A percentile compares a stretch with the other conserved stretches of the same genome.
phyloP scores from a whole-genome alignment of 2,797 vertebrate species.

The Hylomyscus alleni region DNA sequence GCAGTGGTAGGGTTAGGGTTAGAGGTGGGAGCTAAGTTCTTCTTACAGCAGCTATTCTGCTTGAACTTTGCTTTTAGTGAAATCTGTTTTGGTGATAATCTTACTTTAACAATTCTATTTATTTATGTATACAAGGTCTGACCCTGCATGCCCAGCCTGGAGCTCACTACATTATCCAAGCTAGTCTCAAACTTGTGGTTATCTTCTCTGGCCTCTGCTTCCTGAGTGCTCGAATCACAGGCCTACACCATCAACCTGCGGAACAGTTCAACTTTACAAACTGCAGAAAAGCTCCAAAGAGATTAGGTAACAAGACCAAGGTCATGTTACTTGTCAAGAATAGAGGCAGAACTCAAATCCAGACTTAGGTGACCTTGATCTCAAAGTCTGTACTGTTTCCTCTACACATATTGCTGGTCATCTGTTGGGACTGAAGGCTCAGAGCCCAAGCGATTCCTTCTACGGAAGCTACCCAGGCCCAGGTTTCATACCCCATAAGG shows the following conservation, averaged over 20 bases:
- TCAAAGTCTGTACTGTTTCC: conserved; percentile 35
- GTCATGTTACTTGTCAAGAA: background rate
- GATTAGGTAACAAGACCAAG: conserved; percentile 45
- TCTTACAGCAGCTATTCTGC: background rate
- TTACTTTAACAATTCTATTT: conserved; percentile 54
- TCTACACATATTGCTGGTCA: background rate
- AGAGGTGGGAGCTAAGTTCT: background rate
- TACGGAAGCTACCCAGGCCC: background rate
- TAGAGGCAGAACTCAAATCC: conserved; percentile 43
- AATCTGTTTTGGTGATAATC: conserved; percentile 58
- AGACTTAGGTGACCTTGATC: background rate
- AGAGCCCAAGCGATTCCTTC: background rate
- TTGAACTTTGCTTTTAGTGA: conserved; percentile 63
- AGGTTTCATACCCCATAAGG: background rate
- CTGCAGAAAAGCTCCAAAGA: conserved; percentile 17
- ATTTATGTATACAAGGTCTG: background rate
- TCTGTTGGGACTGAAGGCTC: conserved; percentile 1
- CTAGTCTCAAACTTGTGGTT: background rate
- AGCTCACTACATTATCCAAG: background rate
- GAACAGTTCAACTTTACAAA: conserved; percentile 65
- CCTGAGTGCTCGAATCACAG: background rate
- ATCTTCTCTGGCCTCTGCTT: background rate
- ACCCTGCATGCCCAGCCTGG: background rate
- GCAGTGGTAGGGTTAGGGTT: background rate
- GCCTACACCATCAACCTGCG: background rate